These are phyloP conservation scores for Drosophila setifemur DNA, from an alignment of 1,140 invertebrate genomes.

Conservation along the genomic window DNA sequence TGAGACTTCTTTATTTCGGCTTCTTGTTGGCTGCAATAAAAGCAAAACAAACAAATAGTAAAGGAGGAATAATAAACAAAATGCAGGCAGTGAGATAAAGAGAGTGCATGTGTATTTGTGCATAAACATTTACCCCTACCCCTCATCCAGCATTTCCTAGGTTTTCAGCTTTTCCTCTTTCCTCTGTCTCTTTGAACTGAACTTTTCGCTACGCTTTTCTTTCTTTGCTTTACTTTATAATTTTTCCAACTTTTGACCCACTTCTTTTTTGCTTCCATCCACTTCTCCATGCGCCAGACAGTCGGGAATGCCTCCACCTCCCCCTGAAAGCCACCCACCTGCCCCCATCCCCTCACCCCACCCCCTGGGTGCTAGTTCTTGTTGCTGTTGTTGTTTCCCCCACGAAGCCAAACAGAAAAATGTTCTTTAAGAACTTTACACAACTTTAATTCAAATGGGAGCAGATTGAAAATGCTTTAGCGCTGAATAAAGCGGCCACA, in stretches of 20 bases:
- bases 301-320: conserved; percentile 30
- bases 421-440: conserved; percentile 34
- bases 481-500: conserved; percentile 14
- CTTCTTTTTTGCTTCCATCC: conserved; percentile 34
- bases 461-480: conserved; percentile 26
- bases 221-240: conserved; percentile 64
- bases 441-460: conserved; percentile 36
- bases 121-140: conserved; percentile 42
- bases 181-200: conserved; percentile 50
- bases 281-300: conserved; percentile 46
- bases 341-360: not conserved
- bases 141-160: not conserved
- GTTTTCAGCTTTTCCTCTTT: conserved; percentile 18
- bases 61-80: conserved; percentile 69
- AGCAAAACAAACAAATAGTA: conserved; percentile 66
- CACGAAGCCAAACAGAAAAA: not conserved
- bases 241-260: conserved; percentile 79
- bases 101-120: conserved; percentile 17
- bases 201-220: conserved; percentile 69
- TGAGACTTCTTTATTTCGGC: conserved; percentile 36
- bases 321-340: conserved; percentile 26
- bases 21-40: conserved; percentile 52
- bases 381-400: too few relatives aligned
- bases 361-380: not conserved
- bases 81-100: conserved; percentile 14